A percentile compares a stretch with the other conserved stretches of the same genome.
phyloP scores from a whole-genome alignment of 2,888 invertebrate species.

The Galerucella calmariensis region DNA sequence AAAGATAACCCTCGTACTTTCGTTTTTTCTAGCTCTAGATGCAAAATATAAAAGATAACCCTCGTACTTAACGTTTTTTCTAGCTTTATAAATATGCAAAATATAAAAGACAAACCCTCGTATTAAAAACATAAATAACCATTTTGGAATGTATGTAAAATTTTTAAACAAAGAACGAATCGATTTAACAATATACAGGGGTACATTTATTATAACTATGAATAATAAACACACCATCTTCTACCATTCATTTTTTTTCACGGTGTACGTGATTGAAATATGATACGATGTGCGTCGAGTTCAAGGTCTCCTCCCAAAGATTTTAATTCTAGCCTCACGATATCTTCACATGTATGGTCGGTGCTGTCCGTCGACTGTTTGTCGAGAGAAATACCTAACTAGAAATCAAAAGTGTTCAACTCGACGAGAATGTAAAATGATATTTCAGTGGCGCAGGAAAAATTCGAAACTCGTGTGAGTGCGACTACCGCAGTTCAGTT shows the following conservation, averaged over 20 bases:
- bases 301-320: conserved; percentile 38
- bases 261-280: conserved; percentile 38
- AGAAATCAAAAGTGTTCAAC: conserved; percentile 35
- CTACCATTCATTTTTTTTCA: conserved; percentile 3
- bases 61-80: too few relatives aligned
- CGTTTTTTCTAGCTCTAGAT: too few relatives aligned
- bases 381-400: conserved; percentile 29
- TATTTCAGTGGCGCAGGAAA: conserved; percentile 26
- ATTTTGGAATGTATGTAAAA: too few relatives aligned
- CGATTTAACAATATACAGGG: neutral
- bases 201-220: neutral
- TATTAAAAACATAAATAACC: too few relatives aligned
- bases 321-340: conserved; percentile 38
- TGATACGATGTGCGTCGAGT: conserved; percentile 35
- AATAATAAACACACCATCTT: conserved; percentile 8
- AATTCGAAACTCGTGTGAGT: conserved; percentile 11
- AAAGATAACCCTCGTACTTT: too few relatives aligned
- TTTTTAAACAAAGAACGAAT: neutral
- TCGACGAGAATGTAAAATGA: conserved; percentile 29
- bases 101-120: too few relatives aligned
- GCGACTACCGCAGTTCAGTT: neutral
- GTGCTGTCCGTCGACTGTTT: conserved; percentile 17
- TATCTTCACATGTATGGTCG: conserved; percentile 33
- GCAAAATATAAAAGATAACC: too few relatives aligned
- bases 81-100: too few relatives aligned